Evolutionary conservation across 2,113 vertebrate genomes (phyloP).

Genomic region (Pelobates fuscus): DNA sequence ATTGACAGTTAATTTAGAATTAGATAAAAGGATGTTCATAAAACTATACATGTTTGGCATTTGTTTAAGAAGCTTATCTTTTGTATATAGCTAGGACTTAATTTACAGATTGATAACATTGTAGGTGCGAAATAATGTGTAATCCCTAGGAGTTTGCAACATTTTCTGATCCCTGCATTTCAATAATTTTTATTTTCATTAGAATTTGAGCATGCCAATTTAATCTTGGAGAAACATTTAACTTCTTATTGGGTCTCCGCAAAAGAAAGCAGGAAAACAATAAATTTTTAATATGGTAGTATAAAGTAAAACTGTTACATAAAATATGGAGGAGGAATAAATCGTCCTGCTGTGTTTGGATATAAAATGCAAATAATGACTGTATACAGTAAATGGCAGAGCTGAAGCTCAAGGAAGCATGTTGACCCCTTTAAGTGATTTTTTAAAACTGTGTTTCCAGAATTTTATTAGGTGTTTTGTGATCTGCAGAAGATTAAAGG

Average conservation of each 20-base stretch:
- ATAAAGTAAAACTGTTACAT: neutral
- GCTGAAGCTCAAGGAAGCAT: slow-evolving; percentile 17
- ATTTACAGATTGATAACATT: too few species aligned
- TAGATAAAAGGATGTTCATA: too few species aligned
- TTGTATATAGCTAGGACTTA: too few species aligned
- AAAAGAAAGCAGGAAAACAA: neutral
- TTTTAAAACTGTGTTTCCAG: slow-evolving; percentile 34
- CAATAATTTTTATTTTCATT: too few species aligned
- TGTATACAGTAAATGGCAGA: slow-evolving; percentile 1
- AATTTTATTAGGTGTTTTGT: slow-evolving; percentile 48
- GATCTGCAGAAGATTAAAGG: slow-evolving; percentile 50
- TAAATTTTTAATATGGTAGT: neutral
- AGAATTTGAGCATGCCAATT: neutral
- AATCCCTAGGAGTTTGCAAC: too few species aligned
- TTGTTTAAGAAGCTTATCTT: too few species aligned
- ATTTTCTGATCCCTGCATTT: too few species aligned
- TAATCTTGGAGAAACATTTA: neutral
- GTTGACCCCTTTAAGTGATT: slow-evolving; percentile 39
- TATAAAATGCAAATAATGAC: neutral
- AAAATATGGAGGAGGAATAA: neutral
- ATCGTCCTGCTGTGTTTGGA: neutral
- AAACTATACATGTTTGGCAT: too few species aligned
- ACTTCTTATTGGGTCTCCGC: neutral
- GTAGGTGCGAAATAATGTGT: too few species aligned
- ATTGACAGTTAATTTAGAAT: too few species aligned